phyloP scores from a whole-genome alignment of 2,113 vertebrate genomes.

The Melanostigma gelatinosum region DNA sequence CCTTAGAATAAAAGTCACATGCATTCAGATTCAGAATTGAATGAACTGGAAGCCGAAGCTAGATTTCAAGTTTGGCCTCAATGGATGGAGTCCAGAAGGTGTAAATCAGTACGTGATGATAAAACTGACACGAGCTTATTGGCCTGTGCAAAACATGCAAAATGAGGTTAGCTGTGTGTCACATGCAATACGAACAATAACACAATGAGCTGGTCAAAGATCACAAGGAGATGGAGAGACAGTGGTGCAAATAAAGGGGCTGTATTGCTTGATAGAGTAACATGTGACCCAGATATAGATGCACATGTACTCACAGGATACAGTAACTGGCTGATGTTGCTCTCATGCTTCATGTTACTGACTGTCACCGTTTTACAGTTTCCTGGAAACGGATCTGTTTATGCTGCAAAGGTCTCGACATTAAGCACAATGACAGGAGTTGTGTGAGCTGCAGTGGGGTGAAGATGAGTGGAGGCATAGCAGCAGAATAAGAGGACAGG shows the following conservation, averaged over 20 bases:
- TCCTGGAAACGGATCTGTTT: neutral
- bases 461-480: conserved; percentile 68
- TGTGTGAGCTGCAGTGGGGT: neutral
- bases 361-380: neutral
- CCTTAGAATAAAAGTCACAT: conserved; percentile 30
- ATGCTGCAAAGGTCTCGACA: neutral
- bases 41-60: neutral
- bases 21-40: conserved; percentile 23
- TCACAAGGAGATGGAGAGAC: neutral
- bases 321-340: neutral
- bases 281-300: conserved; percentile 11
- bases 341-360: neutral
- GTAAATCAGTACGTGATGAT: conserved; percentile 10
- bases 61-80: conserved; percentile 14
- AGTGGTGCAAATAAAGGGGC: neutral
- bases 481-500: conserved; percentile 65
- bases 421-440: neutral
- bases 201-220: conserved; percentile 16
- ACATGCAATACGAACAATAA: conserved; percentile 26
- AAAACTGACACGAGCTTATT: conserved; percentile 5
- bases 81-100: neutral
- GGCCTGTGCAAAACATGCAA: conserved; percentile 21
- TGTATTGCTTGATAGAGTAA: neutral
- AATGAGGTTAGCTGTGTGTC: conserved; percentile 15
- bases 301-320: conserved; percentile 28